Evolutionary conservation across 2,797 vertebrate genomes (phyloP).

Genomic region (Champsocephalus gunnari): DNA sequence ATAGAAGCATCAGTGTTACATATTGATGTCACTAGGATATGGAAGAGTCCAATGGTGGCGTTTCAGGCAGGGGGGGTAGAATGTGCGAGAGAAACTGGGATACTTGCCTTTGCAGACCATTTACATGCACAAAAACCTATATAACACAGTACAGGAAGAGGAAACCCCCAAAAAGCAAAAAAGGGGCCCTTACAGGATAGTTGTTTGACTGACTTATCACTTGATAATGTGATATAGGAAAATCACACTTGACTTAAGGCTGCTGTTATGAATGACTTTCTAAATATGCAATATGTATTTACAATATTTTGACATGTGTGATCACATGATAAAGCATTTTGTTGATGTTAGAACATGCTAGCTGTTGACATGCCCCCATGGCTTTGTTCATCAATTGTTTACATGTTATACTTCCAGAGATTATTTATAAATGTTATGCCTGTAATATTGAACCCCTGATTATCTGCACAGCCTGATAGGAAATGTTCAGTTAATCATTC

Average conservation of each 20-base stretch:
- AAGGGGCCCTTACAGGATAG: neutral
- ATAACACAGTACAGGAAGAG: too few relatives aligned
- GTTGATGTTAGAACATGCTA: neutral
- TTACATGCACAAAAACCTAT: too few relatives aligned
- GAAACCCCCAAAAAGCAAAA: too few relatives aligned
- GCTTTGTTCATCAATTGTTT: neutral
- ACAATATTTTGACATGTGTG: neutral
- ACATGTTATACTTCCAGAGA: neutral
- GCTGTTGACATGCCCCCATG: neutral
- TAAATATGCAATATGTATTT: neutral
- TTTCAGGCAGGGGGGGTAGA: too few relatives aligned
- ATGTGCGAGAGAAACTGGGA: too few relatives aligned
- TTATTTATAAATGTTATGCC: neutral
- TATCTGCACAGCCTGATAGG: slow-evolving; percentile 15
- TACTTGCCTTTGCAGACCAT: too few relatives aligned
- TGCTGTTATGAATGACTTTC: neutral
- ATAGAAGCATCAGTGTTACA: too few relatives aligned
- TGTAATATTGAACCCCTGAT: neutral
- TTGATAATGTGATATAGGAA: slow-evolving; percentile 12
- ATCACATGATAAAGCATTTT: neutral
- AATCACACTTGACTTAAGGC: slow-evolving; percentile 9
- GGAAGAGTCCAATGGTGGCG: too few relatives aligned
- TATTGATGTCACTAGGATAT: too few relatives aligned
- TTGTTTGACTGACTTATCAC: slow-evolving; percentile 1
- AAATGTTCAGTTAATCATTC: slow-evolving; percentile 39